A percentile compares a stretch with the other conserved stretches of the same genome.
phyloP scores from a whole-genome alignment of 2,888 invertebrate species.

The Frankliniella fusca region DNA sequence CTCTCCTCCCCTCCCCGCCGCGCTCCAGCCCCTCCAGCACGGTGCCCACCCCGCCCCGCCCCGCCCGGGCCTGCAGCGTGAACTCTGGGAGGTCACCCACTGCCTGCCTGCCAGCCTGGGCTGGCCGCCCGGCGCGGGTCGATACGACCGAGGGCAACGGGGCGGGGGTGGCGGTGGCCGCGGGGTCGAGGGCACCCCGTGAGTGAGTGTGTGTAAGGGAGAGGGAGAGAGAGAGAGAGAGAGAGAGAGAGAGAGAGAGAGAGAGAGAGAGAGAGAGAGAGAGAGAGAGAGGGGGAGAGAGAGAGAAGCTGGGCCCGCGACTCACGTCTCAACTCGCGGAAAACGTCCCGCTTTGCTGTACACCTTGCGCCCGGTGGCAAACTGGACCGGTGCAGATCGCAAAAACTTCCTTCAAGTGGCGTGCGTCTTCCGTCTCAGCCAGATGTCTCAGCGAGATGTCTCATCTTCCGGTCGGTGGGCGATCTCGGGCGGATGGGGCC shows the following conservation, averaged over 20 bases:
- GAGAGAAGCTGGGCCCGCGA: background rate
- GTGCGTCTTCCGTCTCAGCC: background rate
- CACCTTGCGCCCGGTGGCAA: too few species aligned
- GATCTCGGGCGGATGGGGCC: too few species aligned
- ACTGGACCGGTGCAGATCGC: too few species aligned
- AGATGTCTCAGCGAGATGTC: background rate
- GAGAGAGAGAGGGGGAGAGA: slow-evolving; percentile 27
- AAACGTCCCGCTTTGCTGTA: too few species aligned
- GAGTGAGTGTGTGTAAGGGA: slow-evolving; percentile 3
- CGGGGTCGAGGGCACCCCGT: slow-evolving; percentile 1
- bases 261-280: slow-evolving; percentile 30
- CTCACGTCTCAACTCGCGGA: too few species aligned
- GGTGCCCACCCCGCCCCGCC: background rate
- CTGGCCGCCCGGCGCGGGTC: background rate
- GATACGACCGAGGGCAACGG: background rate
- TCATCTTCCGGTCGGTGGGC: too few species aligned
- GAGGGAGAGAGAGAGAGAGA: slow-evolving; percentile 29
- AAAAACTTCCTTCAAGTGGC: too few species aligned
- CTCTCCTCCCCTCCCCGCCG: background rate
- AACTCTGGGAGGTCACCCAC: slow-evolving; percentile 14
- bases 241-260: slow-evolving; percentile 25
- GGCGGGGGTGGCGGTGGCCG: background rate
- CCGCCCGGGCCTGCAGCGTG: background rate
- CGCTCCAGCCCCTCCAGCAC: background rate
- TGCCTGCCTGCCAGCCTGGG: background rate